Percentiles rank a stretch among this genome's conserved stretches.
These are phyloP conservation scores for Bradypodion ventrale DNA, from an alignment of 2,797 vertebrate genomes.

Conservation along the genomic window DNA sequence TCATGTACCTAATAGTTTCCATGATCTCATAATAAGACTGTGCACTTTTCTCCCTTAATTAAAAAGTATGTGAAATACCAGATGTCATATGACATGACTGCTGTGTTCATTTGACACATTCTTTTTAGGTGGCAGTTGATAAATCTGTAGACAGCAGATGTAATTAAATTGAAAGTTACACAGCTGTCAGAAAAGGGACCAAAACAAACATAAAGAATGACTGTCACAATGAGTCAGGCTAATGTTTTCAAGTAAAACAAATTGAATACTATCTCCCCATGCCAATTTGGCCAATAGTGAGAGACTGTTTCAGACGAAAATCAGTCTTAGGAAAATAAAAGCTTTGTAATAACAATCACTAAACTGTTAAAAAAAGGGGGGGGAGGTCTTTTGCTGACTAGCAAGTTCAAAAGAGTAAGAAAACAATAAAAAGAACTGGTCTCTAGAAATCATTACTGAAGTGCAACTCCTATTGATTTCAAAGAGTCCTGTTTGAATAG, in stretches of 20 bases:
- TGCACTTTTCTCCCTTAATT: slow-evolving; percentile 12
- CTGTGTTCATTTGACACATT: slow-evolving; percentile 28
- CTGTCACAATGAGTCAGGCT: slow-evolving; percentile 16
- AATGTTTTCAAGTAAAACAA: slow-evolving; percentile 12
- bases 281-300: neutral
- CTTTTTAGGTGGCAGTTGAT: slow-evolving; percentile 27
- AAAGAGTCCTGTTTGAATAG: slow-evolving; percentile 30
- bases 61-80: slow-evolving; percentile 17
- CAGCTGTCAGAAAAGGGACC: slow-evolving; percentile 26
- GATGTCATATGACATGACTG: slow-evolving; percentile 30
- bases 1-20: neutral
- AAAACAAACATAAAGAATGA: slow-evolving; percentile 27
- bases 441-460: slow-evolving; percentile 28
- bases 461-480: slow-evolving; percentile 30
- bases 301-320: neutral
- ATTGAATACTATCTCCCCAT: neutral
- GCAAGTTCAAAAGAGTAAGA: slow-evolving; percentile 33
- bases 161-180: slow-evolving; percentile 37
- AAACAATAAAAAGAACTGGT: slow-evolving; percentile 12
- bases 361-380: slow-evolving; percentile 1
- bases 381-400: neutral
- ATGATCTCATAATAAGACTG: slow-evolving; percentile 28
- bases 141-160: slow-evolving; percentile 22
- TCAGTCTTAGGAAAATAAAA: slow-evolving; percentile 23
- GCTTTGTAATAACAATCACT: slow-evolving; percentile 16